Conservation (phyloP, 2,113 vertebrate genomes). For the Perognathus longimembris region DNA sequence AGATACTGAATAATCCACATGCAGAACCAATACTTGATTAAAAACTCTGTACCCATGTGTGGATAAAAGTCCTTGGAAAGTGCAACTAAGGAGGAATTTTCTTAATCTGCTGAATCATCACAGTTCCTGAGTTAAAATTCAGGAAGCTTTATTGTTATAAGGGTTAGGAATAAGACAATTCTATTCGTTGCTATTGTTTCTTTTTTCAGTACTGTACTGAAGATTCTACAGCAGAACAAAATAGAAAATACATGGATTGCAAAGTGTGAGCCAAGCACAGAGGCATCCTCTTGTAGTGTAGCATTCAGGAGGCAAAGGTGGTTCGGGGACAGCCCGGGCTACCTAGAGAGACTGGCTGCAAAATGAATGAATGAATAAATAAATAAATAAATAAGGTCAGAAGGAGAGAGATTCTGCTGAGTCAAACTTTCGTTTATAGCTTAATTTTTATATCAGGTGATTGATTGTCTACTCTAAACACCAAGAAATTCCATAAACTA, state of each 20-base stretch:
- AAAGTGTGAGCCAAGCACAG: too few relatives aligned
- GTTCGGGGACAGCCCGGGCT: too few relatives aligned
- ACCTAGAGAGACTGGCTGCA: neutral
- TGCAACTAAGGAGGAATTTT: neutral
- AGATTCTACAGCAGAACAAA: neutral
- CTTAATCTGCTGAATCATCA: neutral
- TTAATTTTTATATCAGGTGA: neutral
- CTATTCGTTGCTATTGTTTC: neutral
- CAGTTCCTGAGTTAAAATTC: neutral
- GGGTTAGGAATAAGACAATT: slow-evolving; percentile 5
- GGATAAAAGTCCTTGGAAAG: neutral
- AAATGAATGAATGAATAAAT: neutral
- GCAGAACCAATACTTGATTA: neutral
- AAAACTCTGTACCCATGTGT: neutral
- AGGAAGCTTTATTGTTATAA: neutral
- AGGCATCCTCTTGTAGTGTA: too few relatives aligned
- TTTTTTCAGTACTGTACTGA: neutral
- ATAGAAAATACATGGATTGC: neutral
- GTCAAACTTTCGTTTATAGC: too few relatives aligned
- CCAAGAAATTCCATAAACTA: neutral
- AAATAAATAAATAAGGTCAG: too few relatives aligned
- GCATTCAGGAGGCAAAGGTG: too few relatives aligned
- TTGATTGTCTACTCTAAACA: neutral
- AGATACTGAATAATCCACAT: neutral
- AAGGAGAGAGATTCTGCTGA: neutral